Evolutionary conservation across 2,888 invertebrate genomes (phyloP), one percentile per base, ranked within the genome.

Genomic region (Meganola albula): DNA sequence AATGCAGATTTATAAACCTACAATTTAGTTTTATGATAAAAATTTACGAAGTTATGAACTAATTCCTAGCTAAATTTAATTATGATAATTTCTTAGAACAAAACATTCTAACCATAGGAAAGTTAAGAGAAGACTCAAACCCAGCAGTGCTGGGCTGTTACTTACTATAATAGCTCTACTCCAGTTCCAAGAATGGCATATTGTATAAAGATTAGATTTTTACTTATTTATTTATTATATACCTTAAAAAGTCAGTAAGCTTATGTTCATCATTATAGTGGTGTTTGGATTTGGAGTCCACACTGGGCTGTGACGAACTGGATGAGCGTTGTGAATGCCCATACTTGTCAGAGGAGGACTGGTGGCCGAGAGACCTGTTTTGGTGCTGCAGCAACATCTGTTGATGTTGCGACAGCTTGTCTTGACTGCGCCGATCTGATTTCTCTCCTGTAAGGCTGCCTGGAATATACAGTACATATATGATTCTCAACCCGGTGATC

Each of bases 361-460:
- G 89, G 59, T 89, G 89, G 1, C 85, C 86, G 30, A 89, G 73
- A 0, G 85, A 87, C 31, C 80, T 89, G 87, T 61, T 90, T 63
- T 91, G 91, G 48, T 91, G 91, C 53, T 91, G 92, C 37, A 91
- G 84, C 25, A 91, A 62, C 55, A 91, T 84, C 62, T 90, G 90
- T 48, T 91, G 91, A 48, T 91, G 91, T 44, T 90, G 90, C 1
- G 83, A 87, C 30, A 87, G 57, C 53, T 86, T 85, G 27, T 87
- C 87, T 29, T 74, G 86, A 2, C 78, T 62, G 20, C 85, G 78
- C 9, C 85, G 76, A 37, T 83, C 83, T 0, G 68, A 47, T 44
- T 83, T 84, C 25, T 87, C 86, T 1, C 68, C 55, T 1, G 86
- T 70, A 10, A 86, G 55, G 12, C 75, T 84, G 21, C 76, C 85